Base-by-base conservation (phyloP, 2,113 vertebrate genomes). In the Australoheros scitulus region DNA sequence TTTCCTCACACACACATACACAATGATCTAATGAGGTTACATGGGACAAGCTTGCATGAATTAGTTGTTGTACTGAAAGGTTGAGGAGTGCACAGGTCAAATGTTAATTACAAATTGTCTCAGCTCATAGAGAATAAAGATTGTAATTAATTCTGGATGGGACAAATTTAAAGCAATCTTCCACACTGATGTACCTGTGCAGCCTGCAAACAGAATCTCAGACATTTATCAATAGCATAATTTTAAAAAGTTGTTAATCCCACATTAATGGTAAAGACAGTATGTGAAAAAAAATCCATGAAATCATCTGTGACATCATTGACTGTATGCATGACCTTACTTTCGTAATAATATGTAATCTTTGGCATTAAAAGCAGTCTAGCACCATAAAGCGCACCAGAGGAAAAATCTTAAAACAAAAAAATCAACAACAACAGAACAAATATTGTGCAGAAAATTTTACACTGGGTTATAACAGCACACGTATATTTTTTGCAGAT, bases 101-200 rank as follows among this genome's bases (percentile, higher is more conserved):
- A 92, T 85, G 90, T 91, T 92, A 94, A 93, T 94, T 90, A 91
- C 83, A 89, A 92, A 90, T 92, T 88, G 88, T 92, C 81, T 88
- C 72, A 81, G 87, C 88, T 92, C 93, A 87, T 80, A 76, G 72
- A 86, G 79, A 90, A 87, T 88, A 89, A 91, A 93, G 87, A 93
- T 81, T 81, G 86, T 90, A 89, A 94, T 94, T 92, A 92, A 94
- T 91, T 79, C 60, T 75, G 64, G 78, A 90, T 5, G 26, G 50
- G 26, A 87, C 57, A 84, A 59, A 89, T 89, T 91, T 77, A 83
- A 77, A 63, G 80, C 64, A 81, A 76, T 84, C 83, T 78, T 64
- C n/a, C 26, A 24, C 24, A 24, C 68, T 82, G 83, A 90, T 84
- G 87, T 83, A 86, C 72, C 79, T 65, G 38, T 47, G 79, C 55